Evolutionary conservation across 2,797 vertebrate species (phyloP), one percentile per base, ranked within the genome.

Genomic region (Acanthurus leucopareius): DNA sequence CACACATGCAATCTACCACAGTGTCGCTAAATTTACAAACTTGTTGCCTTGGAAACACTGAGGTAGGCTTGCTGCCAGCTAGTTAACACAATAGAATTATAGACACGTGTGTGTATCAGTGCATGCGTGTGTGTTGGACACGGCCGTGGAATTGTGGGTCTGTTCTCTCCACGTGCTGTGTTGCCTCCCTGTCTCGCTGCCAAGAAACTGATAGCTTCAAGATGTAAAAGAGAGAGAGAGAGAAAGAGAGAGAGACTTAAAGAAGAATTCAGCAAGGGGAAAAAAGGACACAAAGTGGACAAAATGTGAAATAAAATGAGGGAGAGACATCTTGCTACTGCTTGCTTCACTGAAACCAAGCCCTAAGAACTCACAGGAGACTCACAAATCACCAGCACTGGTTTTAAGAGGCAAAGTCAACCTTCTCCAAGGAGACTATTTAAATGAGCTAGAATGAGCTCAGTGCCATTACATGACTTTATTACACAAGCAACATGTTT

Each of bases 131-230:
- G 78, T 58, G 82, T 84, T 75, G 77, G 73, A 83, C 77, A 45
- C 73, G 51, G 82, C 80, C 53, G 47, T 82, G 84, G 87, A 90
- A 85, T 86, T 88, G 84, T 88, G 91, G 86, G 73, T 88, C 75
- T 79, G 87, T 75, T 88, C 75, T 79, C 86, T 90, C 83, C 90
- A 92, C 80, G 87, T 86, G 89, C 83, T 88, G 76, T 8, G 47
- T 77, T 86, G 84, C 73, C 77, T 80, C 77, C 84, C 72, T 79
- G 88, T 90, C 71, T 79, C 15, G 0, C 86, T 88, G 90, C 91
- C 93, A 92, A 83, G 62, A 79, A 28, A 69, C 89, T 91, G 90
- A 94, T 94, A 73, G 86, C 77, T 92, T 94, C 92, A 93, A 94
- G 93, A 94, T 94, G 92, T 89, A 80, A 77, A 67, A 86, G 59